phyloP scores from a whole-genome alignment of 2,113 vertebrate genomes.

The Boulengeromyrus knoepffleri region DNA sequence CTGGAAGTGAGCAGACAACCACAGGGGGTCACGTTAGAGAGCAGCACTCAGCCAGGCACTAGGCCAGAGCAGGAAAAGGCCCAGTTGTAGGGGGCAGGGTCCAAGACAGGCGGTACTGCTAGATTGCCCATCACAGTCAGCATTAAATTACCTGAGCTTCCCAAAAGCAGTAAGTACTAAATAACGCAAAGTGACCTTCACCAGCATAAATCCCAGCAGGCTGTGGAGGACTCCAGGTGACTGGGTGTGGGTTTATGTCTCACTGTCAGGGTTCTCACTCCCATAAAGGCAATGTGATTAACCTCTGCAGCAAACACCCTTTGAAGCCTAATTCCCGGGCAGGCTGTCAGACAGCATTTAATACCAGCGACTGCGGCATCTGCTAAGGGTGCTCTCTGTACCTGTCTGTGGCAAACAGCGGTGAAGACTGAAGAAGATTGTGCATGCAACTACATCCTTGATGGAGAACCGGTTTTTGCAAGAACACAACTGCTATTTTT shows the following conservation, averaged over 20 bases:
- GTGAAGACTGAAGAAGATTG: not conserved
- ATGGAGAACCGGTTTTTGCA: not conserved
- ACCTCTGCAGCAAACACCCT: not conserved
- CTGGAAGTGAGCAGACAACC: not conserved
- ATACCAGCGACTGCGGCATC: not conserved
- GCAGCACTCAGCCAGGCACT: not conserved
- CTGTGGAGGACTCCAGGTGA: not conserved
- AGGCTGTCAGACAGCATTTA: not conserved
- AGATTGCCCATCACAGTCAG: not conserved
- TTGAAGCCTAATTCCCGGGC: not conserved
- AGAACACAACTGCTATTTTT: not conserved
- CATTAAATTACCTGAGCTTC: not conserved
- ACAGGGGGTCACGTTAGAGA: not conserved
- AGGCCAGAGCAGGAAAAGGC: not conserved
- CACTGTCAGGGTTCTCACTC: not conserved
- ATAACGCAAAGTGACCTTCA: not conserved
- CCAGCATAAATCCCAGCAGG: not conserved
- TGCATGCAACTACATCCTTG: not conserved
- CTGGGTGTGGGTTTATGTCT: not conserved
- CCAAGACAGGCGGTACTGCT: not conserved
- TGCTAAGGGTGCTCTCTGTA: not conserved
- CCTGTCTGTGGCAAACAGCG: not conserved
- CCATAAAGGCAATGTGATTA: not conserved
- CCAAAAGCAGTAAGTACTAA: not conserved
- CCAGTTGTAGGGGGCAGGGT: not conserved